These are phyloP conservation scores for Arrhamphus sclerolepis DNA, from an alignment of 2,797 vertebrate genomes.

Conservation along the genomic window DNA sequence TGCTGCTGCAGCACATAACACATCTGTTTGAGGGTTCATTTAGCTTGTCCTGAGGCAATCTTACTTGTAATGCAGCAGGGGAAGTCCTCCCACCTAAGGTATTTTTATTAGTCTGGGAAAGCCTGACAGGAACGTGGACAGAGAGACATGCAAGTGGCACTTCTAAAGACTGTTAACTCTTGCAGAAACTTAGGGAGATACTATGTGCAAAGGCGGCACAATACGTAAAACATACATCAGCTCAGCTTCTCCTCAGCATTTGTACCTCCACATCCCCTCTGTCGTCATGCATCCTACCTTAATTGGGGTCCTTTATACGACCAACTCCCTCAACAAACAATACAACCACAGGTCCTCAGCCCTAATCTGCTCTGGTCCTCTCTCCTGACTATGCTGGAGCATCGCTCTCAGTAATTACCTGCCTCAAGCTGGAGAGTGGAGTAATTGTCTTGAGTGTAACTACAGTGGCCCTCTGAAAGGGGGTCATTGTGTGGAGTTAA, in stretches of 20 bases:
- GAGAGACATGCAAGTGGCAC: slow-evolving; percentile 31
- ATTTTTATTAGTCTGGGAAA: slow-evolving; percentile 68
- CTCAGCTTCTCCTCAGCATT: slow-evolving; percentile 24
- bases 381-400: slow-evolving; percentile 66
- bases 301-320: slow-evolving; percentile 76
- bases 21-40: slow-evolving; percentile 32
- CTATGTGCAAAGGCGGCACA: background rate
- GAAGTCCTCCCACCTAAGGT: slow-evolving; percentile 59
- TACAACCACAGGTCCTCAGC: slow-evolving; percentile 64
- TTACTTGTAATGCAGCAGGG: slow-evolving; percentile 29
- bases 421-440: slow-evolving; percentile 76
- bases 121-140: slow-evolving; percentile 29
- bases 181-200: background rate
- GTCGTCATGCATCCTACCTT: slow-evolving; percentile 56
- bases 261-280: slow-evolving; percentile 50
- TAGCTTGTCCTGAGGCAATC: slow-evolving; percentile 40
- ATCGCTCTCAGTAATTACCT: slow-evolving; percentile 81
- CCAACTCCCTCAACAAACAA: slow-evolving; percentile 80
- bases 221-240: slow-evolving; percentile 8
- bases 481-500: slow-evolving; percentile 79
- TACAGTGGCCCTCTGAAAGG: slow-evolving; percentile 82
- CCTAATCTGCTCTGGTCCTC: slow-evolving; percentile 62
- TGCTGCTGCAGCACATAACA: background rate
- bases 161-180: slow-evolving; percentile 22
- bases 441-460: slow-evolving; percentile 83